These are phyloP conservation scores for Cheilosia soror DNA, from an alignment of 2,888 invertebrate species.

Conservation along the genomic window DNA sequence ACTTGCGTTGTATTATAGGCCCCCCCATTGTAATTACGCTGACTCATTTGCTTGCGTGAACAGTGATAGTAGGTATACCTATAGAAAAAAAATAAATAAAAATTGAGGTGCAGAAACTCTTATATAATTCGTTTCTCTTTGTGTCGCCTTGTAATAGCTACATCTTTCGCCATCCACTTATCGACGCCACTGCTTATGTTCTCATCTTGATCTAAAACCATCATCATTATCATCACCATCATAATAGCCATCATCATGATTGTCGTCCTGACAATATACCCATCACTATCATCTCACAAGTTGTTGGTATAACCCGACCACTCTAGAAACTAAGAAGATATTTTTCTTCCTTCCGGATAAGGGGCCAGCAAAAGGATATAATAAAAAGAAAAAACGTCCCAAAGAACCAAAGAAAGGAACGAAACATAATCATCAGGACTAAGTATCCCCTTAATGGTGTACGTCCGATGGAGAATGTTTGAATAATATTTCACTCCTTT, in stretches of 20 bases:
- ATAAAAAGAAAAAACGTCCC: constrained; percentile 3
- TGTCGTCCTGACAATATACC: constrained; percentile 11
- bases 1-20: no score
- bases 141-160: no score
- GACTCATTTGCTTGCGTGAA: no score
- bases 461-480: constrained; percentile 55
- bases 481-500: constrained; percentile 58
- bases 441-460: constrained; percentile 54
- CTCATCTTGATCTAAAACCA: background rate
- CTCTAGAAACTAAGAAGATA: constrained; percentile 32
- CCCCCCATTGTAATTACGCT: no score
- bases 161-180: background rate
- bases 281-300: constrained; percentile 28
- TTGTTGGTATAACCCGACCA: constrained; percentile 44
- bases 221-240: background rate
- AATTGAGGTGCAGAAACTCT: no score
- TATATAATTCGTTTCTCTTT: no score
- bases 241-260: constrained; percentile 10
- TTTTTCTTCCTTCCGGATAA: constrained; percentile 47
- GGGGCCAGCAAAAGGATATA: constrained; percentile 31
- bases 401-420: constrained; percentile 5
- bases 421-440: constrained; percentile 59
- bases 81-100: no score
- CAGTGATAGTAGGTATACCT: no score
- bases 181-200: constrained; percentile 1